Base-by-base conservation (phyloP, 1,140 invertebrate genomes). In the Pseudobourletiella spinata region DNA sequence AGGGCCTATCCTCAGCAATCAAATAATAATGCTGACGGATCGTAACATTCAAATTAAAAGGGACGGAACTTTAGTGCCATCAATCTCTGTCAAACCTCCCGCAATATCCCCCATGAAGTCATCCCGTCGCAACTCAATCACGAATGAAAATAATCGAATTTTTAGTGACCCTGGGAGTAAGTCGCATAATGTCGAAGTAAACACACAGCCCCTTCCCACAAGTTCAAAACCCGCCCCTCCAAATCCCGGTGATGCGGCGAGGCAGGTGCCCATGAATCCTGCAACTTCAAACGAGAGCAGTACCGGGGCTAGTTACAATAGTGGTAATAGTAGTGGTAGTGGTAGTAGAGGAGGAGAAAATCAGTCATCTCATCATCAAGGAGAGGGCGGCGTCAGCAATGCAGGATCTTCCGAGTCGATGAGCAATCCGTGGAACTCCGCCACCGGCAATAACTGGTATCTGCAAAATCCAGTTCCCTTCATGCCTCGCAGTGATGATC, bases 1-100 rank as follows among this genome's bases (percentile, higher is more conserved):
- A 3, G 64, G 64, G 3, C 58, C 59, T 3, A 69, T 69, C 57
- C 24, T 69, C 2, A 66, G 57, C 30, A 50, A 59, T 24, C 68
- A 69, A 43, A 56, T 56, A 32, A 66, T 66, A 16, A 35, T 69
- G n/a, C 56, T 65, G 6, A 42, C 61, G 14, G 67, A 69, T 55
- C 54, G 59, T 30, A 64, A 66, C 42, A 66, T 69, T 24, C 64
- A 60, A 39, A 64, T 69, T 20, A 42, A 48, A 22, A 30, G 67
- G 18, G 67, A 69, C 51, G 67, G 67, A n/a, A 61, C 61, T 8
- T 50, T 69, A 22, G 51, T 69, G 2, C 67, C 67, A 14, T 69
- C 67, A 1, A 56, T 68, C 11, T 32, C 44, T 0, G 18, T 46
- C 2, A 35, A 44, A n/a, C 16, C 35, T 29, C 32, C 61, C 16